Evolutionary conservation across 2,113 vertebrate genomes (phyloP).

Genomic region (Podarcis cretensis): DNA sequence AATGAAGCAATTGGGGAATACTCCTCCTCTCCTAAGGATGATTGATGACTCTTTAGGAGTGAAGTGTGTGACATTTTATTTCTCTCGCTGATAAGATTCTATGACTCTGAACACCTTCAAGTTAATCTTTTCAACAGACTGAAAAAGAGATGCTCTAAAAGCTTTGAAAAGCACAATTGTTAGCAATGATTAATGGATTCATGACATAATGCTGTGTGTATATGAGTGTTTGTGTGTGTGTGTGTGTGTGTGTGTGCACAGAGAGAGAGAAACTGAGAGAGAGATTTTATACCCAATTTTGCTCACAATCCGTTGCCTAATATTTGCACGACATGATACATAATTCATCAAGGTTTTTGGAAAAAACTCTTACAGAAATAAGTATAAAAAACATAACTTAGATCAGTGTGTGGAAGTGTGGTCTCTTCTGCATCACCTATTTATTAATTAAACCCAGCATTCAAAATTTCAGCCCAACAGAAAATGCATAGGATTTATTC

Average conservation of each 20-base stretch:
- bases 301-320: background rate
- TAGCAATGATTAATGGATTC: constrained; percentile 62
- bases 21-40: constrained; percentile 42
- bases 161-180: constrained; percentile 53
- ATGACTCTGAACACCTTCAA: constrained; percentile 58
- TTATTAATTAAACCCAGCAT: background rate
- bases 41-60: constrained; percentile 63
- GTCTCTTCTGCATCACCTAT: background rate
- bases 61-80: constrained; percentile 67
- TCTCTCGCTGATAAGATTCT: constrained; percentile 63
- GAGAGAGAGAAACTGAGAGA: too few species aligned
- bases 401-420: background rate
- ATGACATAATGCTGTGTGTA: constrained; percentile 18
- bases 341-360: too few species aligned
- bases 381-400: background rate
- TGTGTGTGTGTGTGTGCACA: background rate
- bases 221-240: background rate
- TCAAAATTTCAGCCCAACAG: background rate
- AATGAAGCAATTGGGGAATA: constrained; percentile 52
- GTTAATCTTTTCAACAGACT: constrained; percentile 54
- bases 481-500: too few species aligned
- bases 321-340: background rate
- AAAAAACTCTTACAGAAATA: background rate
- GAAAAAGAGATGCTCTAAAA: constrained; percentile 27
- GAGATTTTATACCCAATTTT: background rate